Evolutionary conservation across 1,140 invertebrate genomes (phyloP), one percentile per base, ranked within the genome.

Genomic region (fruit fly (Drosophila melanogaster)): DNA sequence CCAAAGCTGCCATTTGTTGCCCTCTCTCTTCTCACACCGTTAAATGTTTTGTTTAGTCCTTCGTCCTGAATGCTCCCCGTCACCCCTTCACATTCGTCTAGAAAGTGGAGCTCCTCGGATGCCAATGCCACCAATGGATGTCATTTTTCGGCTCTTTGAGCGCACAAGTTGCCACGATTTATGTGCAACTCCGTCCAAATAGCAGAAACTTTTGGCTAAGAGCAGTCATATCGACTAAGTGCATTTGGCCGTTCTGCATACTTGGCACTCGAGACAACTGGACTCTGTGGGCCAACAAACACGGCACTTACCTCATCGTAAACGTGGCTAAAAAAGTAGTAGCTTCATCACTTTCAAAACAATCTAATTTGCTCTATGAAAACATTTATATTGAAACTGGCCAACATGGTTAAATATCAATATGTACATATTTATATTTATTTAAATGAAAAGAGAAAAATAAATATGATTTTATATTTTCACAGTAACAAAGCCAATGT

Each of bases 1-100:
- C 83, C 84, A 86, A 81, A 66, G 72, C 58, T 77, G 74, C 50
- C 78, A 75, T 85, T 86, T 86, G 78, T 81, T 79, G 77, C 61
- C 35, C 47, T 38, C 46, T 12, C 14, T 26, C 47, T 24, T 19
- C 30, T 12, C 38, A 2, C 53, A 10, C 37, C 50, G 44, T 15
- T 86, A 86, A 86, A 86, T 87, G 78, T 86, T 86, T 81, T 81
- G 67, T 79, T 58, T 50, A 46, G 56, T 51, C 33, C 46, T 49
- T 22, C 26, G 4, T 37, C 43, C 44, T n/a, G n/a, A 17, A 26
- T 11, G 10, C 17, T 24, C 11, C 11, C 2, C 50, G 0, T 14
- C 17, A 7, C 40, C 24, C 26, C 65, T 49, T 24, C 35, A 37
- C 4, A 0, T 4, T 37, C 12, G 1, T 37, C 12, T 3, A 1